Base-by-base conservation (phyloP, 2,797 vertebrate genomes). In the Poecilia gillii region DNA sequence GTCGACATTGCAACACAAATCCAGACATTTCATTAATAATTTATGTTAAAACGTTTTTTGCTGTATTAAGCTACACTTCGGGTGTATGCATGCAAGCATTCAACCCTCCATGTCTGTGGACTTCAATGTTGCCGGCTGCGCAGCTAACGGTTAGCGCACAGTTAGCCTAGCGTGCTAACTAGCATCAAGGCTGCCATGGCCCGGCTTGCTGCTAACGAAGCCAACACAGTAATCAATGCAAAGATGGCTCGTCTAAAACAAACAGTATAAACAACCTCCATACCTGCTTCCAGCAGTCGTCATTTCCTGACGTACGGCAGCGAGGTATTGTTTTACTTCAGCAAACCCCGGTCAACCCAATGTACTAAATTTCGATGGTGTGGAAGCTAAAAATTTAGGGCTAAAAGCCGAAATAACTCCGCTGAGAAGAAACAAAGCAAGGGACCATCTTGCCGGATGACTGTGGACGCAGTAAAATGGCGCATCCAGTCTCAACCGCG, bases 391-490 rank as follows among this genome's bases (percentile, higher is more conserved):
- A n/a, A 91, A 82, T 70, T 31, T 68, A 78, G 71, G 51, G 23
- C 31, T 68, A 84, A 92, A 85, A 75, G 74, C 68, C 76, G 86
- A 86, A 92, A 92, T 81, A 89, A 91, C 89, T 94, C 93, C 81
- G 88, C 88, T 92, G 88, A 89, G 89, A 81, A 84, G 55, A 96
- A 94, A 97, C 96, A 97, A 97, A 96, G 96, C 96, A 83, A 80
- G 94, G 94, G 93, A 96, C 96, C 96, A 97, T 97, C 95, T 97
- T 97, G 93, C 95, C 95, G 95, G 96, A 96, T 95, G 95, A 90
- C 89, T 94, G 79, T 90, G 94, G 93, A 96, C 95, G 95, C 96
- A 92, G 93, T 95, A 96, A 96, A 96, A 96, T 97, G 96, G 96
- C 95, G 95, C 96, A 94, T 93, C 87, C 87, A 93, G 92, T 89